Evolutionary conservation across 2,113 vertebrate species (phyloP), one percentile per base, ranked within the genome.

Genomic region (Urocynchramus pylzowi): DNA sequence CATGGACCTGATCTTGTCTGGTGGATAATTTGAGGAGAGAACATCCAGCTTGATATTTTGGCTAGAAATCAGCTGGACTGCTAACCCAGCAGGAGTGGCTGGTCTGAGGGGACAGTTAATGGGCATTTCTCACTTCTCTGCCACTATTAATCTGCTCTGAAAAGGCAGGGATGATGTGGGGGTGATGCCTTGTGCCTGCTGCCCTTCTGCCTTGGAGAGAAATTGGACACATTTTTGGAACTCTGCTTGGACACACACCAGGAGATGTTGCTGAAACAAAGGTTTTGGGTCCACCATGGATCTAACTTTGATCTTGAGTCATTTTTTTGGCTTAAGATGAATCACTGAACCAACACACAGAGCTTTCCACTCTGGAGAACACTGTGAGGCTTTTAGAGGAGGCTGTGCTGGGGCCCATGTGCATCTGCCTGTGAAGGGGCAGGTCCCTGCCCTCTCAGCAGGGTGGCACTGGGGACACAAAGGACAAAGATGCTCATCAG

Each of bases 221-320:
- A 75, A 49, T 12, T 13, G 28, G 52, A 15, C 28, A 45, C 5
- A 39, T 44, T 44, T 69, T 33, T 13, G 19, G 47, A 41, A 7
- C 22, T 67, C 63, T 47, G 52, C 61, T 56, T n/a, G 69, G 56
- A 54, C 84, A 39, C 50, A 18, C 53, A 16, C 30, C 44, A 47
- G 64, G 52, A 87, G 56, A n/a, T 16, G 13, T 2, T 56, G 74
- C 70, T 7, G 5, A 45, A 75, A 47, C 47, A 26, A 52, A 87
- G 78, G 13, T 24, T 89, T 91, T 0, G 1, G 33, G 47, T 64
- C 37, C 49, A 52, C n/a, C 23, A 6, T 0, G 23, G 57, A 16
- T 49, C 47, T 68, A 13, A 56, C 39, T 89, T 94, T 84, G 69
- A 54, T 74, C 42, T 50, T 3, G 31, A 60, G 47, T 22, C 3